These are phyloP conservation scores for Pristionchus fissidentatus DNA, from an alignment of 2,888 invertebrate genomes.

Conservation along the genomic window DNA sequence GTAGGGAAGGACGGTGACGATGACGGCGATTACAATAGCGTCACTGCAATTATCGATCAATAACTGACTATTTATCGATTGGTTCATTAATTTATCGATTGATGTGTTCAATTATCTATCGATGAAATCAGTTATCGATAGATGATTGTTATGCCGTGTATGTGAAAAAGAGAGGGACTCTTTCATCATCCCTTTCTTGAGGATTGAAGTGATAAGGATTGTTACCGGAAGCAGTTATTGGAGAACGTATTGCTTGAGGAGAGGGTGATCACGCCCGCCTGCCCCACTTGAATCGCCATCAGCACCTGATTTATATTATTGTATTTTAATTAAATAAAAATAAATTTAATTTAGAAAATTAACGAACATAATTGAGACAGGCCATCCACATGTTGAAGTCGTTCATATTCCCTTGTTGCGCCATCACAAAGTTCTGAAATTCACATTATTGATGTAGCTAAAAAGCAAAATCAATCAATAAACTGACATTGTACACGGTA, in stretches of 20 bases:
- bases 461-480: not conserved
- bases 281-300: conserved; percentile 31
- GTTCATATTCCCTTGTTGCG: too few relatives aligned
- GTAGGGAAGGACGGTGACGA: conserved; percentile 13
- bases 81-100: not conserved
- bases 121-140: too few relatives aligned
- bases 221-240: conserved; percentile 18
- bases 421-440: conserved; percentile 20
- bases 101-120: too few relatives aligned
- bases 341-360: not conserved
- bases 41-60: not conserved
- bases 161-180: too few relatives aligned
- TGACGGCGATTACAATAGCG: conserved; percentile 2
- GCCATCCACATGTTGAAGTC: not conserved
- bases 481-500: not conserved
- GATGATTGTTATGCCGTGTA: too few relatives aligned
- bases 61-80: not conserved
- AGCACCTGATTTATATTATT: conserved; percentile 11
- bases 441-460: not conserved
- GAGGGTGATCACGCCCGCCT: conserved; percentile 17
- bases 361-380: conserved; percentile 1
- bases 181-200: too few relatives aligned
- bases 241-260: conserved; percentile 1
- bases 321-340: not conserved
- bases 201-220: not conserved